Base-by-base conservation (phyloP, 2,888 invertebrate species). In the Folsomia manolachei region DNA sequence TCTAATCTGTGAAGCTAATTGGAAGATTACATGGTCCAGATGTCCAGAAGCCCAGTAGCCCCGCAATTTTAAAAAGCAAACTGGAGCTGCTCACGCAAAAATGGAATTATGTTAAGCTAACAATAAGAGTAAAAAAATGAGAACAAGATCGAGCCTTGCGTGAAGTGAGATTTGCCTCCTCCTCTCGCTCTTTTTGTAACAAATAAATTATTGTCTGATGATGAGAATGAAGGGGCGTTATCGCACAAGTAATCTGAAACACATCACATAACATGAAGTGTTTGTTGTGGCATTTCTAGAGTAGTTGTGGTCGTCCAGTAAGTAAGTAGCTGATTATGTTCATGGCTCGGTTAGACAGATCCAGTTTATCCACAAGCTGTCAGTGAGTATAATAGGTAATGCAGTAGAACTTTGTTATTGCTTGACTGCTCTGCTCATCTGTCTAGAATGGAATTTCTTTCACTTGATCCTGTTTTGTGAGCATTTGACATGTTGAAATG, bases 11-110 rank as follows among this genome's bases (percentile, higher is more conserved):
- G 77, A 21, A 18, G 18, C 56, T 75, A 79, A 79, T 77, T 79
- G 75, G 75, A 76, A 74, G 76, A 77, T 77, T 79, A 79, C 73
- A 75, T 60, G 52, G 51, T 66, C 39, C 62, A 74, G 26, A 51
- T n/a, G n/a, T n/a, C n/a, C n/a, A 70, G 70, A 74, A 75, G 69
- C 68, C 74, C 78, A 76, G 78, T 75, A 78, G 78, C 78, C 19
- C 61, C 25, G 63, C 21, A n/a, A 65, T 62, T 27, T n/a, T 63
- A 23, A 26, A 19, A 26, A 27, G 52, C 56, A 63, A 73, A 66
- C 65, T 63, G 61, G 66, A 65, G 63, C 26, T 65, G 39, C 53
- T 68, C 67, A 69, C 73, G 69, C 71, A 63, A 66, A 66, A 66
- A 39, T 21, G 23, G 52, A 11, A 66, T 27, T 14, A 63, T 63